Evolutionary conservation across 2,888 invertebrate genomes (phyloP).

Genomic region (Luperina testacea): DNA sequence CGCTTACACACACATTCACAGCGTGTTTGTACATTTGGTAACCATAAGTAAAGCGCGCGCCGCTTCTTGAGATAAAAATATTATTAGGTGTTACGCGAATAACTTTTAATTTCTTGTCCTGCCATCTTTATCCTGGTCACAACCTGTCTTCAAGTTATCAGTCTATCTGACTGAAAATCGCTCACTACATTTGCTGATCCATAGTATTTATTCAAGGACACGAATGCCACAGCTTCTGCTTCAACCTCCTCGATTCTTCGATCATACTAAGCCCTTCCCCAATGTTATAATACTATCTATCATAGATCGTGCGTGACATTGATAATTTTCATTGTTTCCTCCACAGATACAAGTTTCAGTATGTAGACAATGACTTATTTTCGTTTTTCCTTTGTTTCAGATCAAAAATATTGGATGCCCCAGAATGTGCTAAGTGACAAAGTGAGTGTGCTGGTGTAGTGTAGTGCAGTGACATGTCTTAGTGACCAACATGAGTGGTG

Average conservation of each 20-base stretch:
- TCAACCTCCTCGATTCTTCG: background rate
- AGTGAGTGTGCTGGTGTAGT: slow-evolving; percentile 68
- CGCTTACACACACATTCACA: too few relatives aligned
- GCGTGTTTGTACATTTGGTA: too few relatives aligned
- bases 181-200: background rate
- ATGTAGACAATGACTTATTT: slow-evolving; percentile 12
- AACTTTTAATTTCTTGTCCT: background rate
- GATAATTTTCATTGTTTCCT: too few relatives aligned
- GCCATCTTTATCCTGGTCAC: background rate
- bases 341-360: too few relatives aligned
- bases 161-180: background rate
- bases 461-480: slow-evolving; percentile 71
- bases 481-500: slow-evolving; percentile 66
- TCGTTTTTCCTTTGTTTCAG: slow-evolving; percentile 42
- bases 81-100: background rate
- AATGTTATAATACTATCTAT: background rate
- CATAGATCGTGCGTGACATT: too few relatives aligned
- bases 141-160: background rate
- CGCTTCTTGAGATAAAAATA: too few relatives aligned
- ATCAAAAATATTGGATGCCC: slow-evolving; percentile 63
- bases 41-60: too few relatives aligned
- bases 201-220: background rate
- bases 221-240: background rate
- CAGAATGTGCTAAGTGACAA: slow-evolving; percentile 74
- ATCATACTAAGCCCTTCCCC: background rate